Percentiles rank a stretch among this genome's conserved stretches.
phyloP scores from a whole-genome alignment of 2,797 vertebrate species.

The Sebastes hubbsi region DNA sequence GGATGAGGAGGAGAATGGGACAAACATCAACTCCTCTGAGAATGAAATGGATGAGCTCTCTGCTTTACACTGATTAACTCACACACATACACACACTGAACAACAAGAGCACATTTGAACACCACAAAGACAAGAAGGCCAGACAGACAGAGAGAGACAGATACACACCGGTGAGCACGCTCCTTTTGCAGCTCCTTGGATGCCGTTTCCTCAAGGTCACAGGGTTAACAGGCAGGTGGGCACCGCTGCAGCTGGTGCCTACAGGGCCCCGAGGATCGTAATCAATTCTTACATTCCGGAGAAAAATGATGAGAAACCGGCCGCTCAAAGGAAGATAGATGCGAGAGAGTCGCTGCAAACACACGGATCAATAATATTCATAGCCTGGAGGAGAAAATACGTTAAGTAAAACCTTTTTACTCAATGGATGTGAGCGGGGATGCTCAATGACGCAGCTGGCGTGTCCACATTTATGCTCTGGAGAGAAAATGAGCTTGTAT shows the following conservation, averaged over 20 bases:
- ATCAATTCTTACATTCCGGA: conserved; percentile 83
- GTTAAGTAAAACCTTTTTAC: conserved; percentile 76
- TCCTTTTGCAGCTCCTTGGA: conserved; percentile 24
- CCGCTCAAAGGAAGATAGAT: conserved; percentile 79
- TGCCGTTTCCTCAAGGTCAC: conserved; percentile 67
- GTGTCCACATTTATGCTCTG: conserved; percentile 25
- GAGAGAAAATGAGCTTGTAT: conserved; percentile 10
- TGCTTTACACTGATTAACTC: conserved; percentile 67
- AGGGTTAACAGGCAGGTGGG: conserved; percentile 59
- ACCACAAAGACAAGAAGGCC: not conserved
- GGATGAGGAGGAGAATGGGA: not conserved
- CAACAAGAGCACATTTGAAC: conserved; percentile 27
- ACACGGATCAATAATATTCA: conserved; percentile 84
- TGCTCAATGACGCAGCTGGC: conserved; percentile 37
- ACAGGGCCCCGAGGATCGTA: conserved; percentile 61
- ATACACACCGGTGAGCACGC: not conserved
- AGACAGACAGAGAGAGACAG: not conserved
- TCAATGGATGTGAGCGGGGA: conserved; percentile 61
- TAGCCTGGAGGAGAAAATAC: conserved; percentile 69
- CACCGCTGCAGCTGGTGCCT: conserved; percentile 65
- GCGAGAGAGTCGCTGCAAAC: conserved; percentile 72
- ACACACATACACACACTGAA: conserved; percentile 6
- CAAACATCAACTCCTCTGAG: conserved; percentile 29
- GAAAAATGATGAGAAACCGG: conserved; percentile 77
- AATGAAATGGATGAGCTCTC: conserved; percentile 45